Percentiles rank a stretch among this genome's conserved stretches.
phyloP scores from a whole-genome alignment of 1,140 invertebrate genomes.

The Conus ventricosus region DNA sequence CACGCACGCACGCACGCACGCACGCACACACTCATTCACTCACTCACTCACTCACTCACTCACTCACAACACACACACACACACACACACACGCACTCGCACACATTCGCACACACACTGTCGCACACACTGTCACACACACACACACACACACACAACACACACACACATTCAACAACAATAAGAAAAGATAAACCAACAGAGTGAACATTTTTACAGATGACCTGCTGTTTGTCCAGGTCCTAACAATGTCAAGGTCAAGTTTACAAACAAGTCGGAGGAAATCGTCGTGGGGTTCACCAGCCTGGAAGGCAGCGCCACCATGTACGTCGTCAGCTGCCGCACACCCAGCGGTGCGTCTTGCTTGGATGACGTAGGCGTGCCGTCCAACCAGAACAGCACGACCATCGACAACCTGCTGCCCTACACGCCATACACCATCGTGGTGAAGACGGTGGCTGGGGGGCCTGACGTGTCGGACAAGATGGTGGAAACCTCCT shows the following conservation, averaged over 20 bases:
- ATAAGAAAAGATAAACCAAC: too few species aligned
- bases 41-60: too few species aligned
- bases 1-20: too few species aligned
- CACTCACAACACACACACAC: too few species aligned
- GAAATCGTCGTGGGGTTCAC: slow-evolving; percentile 50
- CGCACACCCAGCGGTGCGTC: background rate
- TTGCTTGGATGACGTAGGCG: slow-evolving; percentile 37
- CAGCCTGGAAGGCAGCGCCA: slow-evolving; percentile 49
- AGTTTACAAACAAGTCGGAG: slow-evolving; percentile 19
- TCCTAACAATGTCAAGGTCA: slow-evolving; percentile 56
- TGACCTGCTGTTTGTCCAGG: slow-evolving; percentile 47
- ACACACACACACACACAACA: too few species aligned
- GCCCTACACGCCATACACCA: slow-evolving; percentile 57
- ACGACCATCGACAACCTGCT: slow-evolving; percentile 46
- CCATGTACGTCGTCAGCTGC: slow-evolving; percentile 50
- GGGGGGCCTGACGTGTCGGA: slow-evolving; percentile 17
- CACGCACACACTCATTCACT: too few species aligned
- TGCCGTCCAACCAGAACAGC: slow-evolving; percentile 4
- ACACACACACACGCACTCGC: too few species aligned
- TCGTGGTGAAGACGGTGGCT: slow-evolving; percentile 51
- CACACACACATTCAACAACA: too few species aligned
- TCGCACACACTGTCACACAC: too few species aligned
- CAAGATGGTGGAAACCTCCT: slow-evolving; percentile 30
- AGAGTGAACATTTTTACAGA: too few species aligned
- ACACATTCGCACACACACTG: too few species aligned